Evolutionary conservation across 1,140 invertebrate genomes (phyloP), one percentile per base, ranked within the genome.

Genomic region (Druon quercuslanigerum): DNA sequence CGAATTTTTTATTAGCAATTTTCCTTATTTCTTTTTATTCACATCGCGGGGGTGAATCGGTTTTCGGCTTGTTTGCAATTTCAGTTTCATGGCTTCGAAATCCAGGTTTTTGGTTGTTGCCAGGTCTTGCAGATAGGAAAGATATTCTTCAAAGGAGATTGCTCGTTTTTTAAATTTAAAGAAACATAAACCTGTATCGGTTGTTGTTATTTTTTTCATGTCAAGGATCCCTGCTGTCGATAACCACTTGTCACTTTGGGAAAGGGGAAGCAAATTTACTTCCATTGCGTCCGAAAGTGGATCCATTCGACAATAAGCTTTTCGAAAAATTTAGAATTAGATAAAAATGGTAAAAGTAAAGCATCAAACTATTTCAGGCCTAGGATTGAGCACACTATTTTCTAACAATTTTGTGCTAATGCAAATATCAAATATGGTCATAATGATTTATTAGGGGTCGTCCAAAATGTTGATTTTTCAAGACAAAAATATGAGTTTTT

Each of bases 181-280:
- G 86, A 93, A 94, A 77, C 88, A 89, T 25, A 94, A 90, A 71
- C 92, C 93, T 6, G 93, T 94, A 77, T 94, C 93, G 0, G 93
- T 95, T 7, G 93, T 94, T 6, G 93, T 93, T 46, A 94, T 86
- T 50, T 90, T 92, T 78, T 93, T 92, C 72, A 91, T 92, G 79
- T 95, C 94, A 40, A 95, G 92, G 46, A 95, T 92, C 79, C 93
- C 90, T 6, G 94, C 94, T 78, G 93, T 92, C 77, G 93, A 93
- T 79, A 95, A 90, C 94, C 94, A 95, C 83, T 94, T 94, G 85
- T 95, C 93, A 73, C 92, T 92, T 82, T 94, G 94, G 0, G 92
- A 92, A 20, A 94, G 82, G 3, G 94, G 83, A 19, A 89, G 17
- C 0, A 85, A 72, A 0, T 83, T 50, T 5, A 82, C 54, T 0